Percentiles rank a stretch among this genome's conserved stretches.
Conservation (phyloP, 2,888 invertebrate genomes). For the Cephus spinipes region DNA sequence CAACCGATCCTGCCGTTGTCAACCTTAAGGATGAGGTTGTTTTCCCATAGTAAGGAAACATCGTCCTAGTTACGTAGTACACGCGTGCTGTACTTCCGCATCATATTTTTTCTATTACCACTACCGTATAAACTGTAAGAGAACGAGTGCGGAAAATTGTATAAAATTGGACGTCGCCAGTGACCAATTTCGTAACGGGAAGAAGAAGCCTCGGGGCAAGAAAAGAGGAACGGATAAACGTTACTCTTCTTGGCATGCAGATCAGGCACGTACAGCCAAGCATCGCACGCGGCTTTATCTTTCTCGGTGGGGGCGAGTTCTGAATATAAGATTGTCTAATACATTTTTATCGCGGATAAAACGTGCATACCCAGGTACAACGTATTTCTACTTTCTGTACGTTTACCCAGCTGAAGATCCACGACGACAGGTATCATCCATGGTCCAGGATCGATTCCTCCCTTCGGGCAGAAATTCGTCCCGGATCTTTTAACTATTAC, state of each 20-base stretch:
- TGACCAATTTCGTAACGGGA: neutral
- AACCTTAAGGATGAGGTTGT: neutral
- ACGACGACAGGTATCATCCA: neutral
- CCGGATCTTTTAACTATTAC: neutral
- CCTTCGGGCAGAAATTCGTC: neutral
- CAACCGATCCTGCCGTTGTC: neutral
- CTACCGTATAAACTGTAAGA: neutral
- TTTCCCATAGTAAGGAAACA: neutral
- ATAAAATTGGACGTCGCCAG: neutral
- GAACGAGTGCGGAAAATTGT: neutral
- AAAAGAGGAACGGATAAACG: slow-evolving; percentile 13
- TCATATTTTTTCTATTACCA: neutral
- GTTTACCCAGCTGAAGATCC: neutral
- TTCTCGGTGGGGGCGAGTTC: slow-evolving; percentile 35
- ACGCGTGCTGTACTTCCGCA: neutral
- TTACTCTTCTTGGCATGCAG: slow-evolving; percentile 38
- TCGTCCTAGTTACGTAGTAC: neutral
- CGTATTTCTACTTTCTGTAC: neutral
- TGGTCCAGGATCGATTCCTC: neutral
- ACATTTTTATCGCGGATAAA: slow-evolving; percentile 46
- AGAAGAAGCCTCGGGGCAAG: neutral
- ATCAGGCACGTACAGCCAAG: slow-evolving; percentile 43
- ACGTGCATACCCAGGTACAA: slow-evolving; percentile 1
- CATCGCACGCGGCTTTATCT: slow-evolving; percentile 46
- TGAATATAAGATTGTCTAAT: slow-evolving; percentile 52